Conservation (phyloP, 2,797 vertebrate genomes). For the Moxostoma hubbsi region DNA sequence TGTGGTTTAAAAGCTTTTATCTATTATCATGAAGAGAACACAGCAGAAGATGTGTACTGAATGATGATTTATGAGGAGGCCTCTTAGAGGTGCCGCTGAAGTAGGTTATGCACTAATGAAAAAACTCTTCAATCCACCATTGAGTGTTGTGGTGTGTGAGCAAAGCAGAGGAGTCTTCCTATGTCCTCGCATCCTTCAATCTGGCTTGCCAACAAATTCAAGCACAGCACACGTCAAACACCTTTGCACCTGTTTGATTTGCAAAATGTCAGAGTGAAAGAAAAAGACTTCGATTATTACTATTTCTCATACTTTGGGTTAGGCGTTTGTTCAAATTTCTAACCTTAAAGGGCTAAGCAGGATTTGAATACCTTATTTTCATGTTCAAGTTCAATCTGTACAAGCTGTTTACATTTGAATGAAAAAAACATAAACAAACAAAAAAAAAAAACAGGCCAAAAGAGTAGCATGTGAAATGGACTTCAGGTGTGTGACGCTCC, state of each 20-base stretch:
- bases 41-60: not conserved
- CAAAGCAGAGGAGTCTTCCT: conserved; percentile 20
- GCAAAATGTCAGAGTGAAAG: not conserved
- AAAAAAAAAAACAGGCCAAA: too few species aligned
- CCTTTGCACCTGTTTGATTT: conserved; percentile 24
- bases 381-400: too few species aligned
- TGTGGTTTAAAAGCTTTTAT: not conserved
- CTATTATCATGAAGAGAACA: not conserved
- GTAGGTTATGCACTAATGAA: conserved; percentile 23
- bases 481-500: too few species aligned
- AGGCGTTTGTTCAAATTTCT: too few species aligned
- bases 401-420: too few species aligned
- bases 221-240: conserved; percentile 15
- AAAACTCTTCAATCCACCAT: not conserved
- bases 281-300: conserved; percentile 14
- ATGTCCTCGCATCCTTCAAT: not conserved
- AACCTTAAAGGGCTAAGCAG: too few species aligned
- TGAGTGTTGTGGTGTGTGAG: not conserved
- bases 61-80: conserved; percentile 21
- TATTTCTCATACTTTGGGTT: too few species aligned
- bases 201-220: not conserved
- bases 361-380: too few species aligned
- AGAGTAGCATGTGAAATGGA: too few species aligned
- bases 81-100: conserved; percentile 29
- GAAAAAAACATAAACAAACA: too few species aligned